phyloP scores from a whole-genome alignment of 2,797 vertebrate species.

The Delichon dasypus region DNA sequence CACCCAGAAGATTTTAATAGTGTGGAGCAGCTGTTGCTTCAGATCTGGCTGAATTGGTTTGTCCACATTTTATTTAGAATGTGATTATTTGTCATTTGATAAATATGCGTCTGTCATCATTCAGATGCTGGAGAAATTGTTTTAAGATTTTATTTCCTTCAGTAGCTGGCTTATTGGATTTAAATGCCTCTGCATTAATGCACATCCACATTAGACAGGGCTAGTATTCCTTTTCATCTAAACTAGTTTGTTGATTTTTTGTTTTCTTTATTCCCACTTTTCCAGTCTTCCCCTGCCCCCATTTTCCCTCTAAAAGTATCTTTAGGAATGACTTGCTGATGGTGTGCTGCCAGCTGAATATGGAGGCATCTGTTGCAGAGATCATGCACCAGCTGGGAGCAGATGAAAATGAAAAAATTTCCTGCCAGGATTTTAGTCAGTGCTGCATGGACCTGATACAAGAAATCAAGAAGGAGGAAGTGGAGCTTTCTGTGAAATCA shows the following conservation, averaged over 20 bases:
- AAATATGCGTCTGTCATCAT: neutral
- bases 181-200: neutral
- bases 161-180: neutral
- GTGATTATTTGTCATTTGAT: neutral
- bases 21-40: no score
- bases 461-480: constrained; percentile 85
- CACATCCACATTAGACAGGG: neutral
- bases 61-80: no score
- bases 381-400: constrained; percentile 81
- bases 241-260: constrained; percentile 26
- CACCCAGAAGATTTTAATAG: no score
- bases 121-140: neutral
- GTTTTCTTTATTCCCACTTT: neutral
- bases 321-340: constrained; percentile 85
- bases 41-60: no score
- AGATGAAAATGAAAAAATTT: constrained; percentile 81
- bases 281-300: neutral
- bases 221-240: neutral
- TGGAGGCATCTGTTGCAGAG: constrained; percentile 81
- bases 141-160: neutral
- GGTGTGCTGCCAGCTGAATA: constrained; percentile 83
- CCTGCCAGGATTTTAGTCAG: constrained; percentile 83
- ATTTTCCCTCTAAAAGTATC: constrained; percentile 7
- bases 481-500: constrained; percentile 75
- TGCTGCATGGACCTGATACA: constrained; percentile 80